Conservation (phyloP, 2,888 invertebrate species). For the Mellilla xanthometata region DNA sequence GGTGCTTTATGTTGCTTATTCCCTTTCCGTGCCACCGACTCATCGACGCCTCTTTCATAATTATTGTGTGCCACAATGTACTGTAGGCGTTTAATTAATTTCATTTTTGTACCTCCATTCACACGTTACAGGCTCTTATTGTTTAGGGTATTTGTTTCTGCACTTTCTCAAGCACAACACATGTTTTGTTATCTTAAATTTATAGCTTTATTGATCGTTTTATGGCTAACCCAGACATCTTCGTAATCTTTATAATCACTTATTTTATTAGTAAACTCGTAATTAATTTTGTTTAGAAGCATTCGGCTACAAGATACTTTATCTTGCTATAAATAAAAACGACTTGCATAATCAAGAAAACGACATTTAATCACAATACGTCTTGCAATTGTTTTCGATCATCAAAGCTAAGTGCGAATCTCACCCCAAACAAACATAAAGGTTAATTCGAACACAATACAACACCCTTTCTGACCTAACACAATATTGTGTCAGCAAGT, state of each 20-base stretch:
- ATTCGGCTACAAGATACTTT: constrained; percentile 17
- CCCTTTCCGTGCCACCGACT: constrained; percentile 64
- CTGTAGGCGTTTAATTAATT: constrained; percentile 62
- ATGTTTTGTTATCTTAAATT: constrained; percentile 59
- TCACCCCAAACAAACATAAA: constrained; percentile 25
- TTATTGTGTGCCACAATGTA: constrained; percentile 58
- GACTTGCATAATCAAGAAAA: constrained; percentile 9
- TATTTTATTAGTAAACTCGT: constrained; percentile 54
- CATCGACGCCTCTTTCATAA: constrained; percentile 62
- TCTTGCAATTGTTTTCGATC: constrained; percentile 9
- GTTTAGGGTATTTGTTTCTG: constrained; percentile 53
- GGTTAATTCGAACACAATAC: constrained; percentile 57
- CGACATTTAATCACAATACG: constrained; percentile 10
- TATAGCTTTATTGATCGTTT: constrained; percentile 66
- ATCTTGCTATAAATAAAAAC: constrained; percentile 25
- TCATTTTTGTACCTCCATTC: constrained; percentile 63
- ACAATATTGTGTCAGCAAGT: constrained; percentile 65
- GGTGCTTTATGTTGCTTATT: constrained; percentile 60
- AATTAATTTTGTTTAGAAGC: too few relatives aligned
- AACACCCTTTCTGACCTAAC: constrained; percentile 66
- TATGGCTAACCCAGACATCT: constrained; percentile 58
- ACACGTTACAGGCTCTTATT: constrained; percentile 58
- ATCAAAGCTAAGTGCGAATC: constrained; percentile 20
- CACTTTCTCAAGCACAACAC: constrained; percentile 59
- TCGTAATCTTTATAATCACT: constrained; percentile 59